Conservation (phyloP, 2,797 vertebrate genomes). For the Eulemur coronatus region DNA sequence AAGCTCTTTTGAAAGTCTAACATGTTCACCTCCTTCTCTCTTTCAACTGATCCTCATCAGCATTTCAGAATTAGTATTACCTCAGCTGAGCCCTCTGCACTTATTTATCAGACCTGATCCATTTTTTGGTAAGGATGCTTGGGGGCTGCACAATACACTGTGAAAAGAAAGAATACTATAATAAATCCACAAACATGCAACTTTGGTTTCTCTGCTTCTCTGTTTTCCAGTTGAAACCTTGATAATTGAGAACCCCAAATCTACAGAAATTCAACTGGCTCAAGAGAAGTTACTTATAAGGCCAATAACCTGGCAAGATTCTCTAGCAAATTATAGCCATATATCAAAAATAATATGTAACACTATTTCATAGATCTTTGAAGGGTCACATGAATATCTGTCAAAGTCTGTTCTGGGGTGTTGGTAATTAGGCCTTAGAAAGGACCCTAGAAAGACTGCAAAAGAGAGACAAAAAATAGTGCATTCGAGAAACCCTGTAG, state of each 20-base stretch:
- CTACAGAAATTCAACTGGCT: neutral
- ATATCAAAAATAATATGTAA: neutral
- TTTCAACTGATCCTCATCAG: neutral
- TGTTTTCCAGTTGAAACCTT: neutral
- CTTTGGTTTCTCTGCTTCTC: neutral
- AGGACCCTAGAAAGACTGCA: conserved; percentile 53
- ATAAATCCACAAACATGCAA: neutral
- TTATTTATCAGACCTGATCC: neutral
- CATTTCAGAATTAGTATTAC: neutral
- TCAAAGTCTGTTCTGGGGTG: neutral
- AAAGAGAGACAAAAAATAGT: neutral
- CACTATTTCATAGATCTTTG: neutral
- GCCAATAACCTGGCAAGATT: neutral
- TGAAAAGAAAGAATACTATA: neutral
- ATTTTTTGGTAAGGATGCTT: neutral
- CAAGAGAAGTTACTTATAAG: conserved; percentile 33
- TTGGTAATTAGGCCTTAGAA: conserved; percentile 41
- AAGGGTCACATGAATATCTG: neutral
- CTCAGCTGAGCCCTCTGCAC: neutral
- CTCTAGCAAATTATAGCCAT: neutral
- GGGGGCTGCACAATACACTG: neutral
- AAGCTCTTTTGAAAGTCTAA: neutral
- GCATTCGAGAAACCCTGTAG: conserved; percentile 31
- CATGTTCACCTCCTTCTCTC: neutral
- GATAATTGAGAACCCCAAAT: neutral